A percentile compares a stretch with the other conserved stretches of the same genome.
Evolutionary conservation across 2,888 invertebrate species (phyloP).

Genomic region (Rhorus exstirpatorius): DNA sequence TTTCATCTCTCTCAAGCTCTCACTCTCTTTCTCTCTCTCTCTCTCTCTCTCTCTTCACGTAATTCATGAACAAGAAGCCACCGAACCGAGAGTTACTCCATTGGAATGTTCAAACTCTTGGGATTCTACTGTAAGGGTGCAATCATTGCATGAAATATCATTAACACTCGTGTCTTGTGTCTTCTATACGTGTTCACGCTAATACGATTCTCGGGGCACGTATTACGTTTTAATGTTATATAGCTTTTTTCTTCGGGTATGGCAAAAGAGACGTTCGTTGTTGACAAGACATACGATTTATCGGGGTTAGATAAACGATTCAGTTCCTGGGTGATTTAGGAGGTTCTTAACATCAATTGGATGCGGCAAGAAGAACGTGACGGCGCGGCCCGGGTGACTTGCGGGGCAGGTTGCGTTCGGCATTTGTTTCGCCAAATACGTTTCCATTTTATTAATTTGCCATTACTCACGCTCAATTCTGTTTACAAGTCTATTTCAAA

Average conservation of each 20-base stretch:
- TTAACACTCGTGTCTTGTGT: constrained; percentile 19
- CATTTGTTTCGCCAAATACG: too few species aligned
- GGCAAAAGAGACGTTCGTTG: background rate
- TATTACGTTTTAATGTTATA: background rate
- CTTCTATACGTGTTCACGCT: background rate
- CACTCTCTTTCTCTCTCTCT: too few species aligned
- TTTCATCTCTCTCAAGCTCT: background rate
- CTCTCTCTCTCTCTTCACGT: constrained; percentile 1
- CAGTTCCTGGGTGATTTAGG: too few species aligned
- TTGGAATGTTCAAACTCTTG: constrained; percentile 51
- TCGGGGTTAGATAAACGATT: too few species aligned
- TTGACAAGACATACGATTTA: too few species aligned
- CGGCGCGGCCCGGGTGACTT: too few species aligned
- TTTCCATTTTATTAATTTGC: too few species aligned
- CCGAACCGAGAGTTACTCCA: constrained; percentile 38
- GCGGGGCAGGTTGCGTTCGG: too few species aligned
- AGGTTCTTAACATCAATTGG: too few species aligned
- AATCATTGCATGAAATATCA: constrained; percentile 56
- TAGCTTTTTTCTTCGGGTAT: background rate
- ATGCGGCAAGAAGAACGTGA: too few species aligned
- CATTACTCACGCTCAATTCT: too few species aligned
- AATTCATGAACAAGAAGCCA: constrained; percentile 57
- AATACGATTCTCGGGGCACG: background rate
- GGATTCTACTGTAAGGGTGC: background rate
- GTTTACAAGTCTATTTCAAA: too few species aligned